Base-by-base conservation (phyloP, 2,888 invertebrate genomes). In the Epiblema foenella region DNA sequence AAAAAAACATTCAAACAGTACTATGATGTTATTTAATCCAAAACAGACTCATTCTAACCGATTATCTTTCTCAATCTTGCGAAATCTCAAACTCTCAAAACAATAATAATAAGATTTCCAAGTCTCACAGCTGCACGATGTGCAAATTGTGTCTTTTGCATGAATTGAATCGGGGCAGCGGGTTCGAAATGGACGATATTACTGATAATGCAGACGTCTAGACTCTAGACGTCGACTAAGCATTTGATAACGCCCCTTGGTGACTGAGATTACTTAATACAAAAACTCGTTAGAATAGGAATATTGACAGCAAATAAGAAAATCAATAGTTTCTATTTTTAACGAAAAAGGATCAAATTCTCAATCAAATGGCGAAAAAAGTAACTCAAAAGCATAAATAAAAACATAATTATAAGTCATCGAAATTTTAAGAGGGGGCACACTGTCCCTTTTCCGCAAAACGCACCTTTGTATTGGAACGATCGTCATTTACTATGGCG, bases 211-310 rank as follows among this genome's bases (percentile, higher is more conserved):
- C 24, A 66, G 66, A 71, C 66, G 70, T 71, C 70, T 71, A 71
- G 70, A 71, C 70, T 71, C 70, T 71, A 71, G 70, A 71, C 70
- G 46, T 39, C 60, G 29, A 15, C 49, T 49, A 51, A 71, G 70
- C 70, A 49, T 57, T 49, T 65, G 65, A 65, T 49, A 24, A 20
- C 51, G 51, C 58, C 64, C 51, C 37, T n/a, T 29, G n/a, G 54
- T 15, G 17, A 12, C 18, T 49, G 17, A 17, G 11, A 49, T 62
- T 24, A 49, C 46, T 29, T 42, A 42, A 46, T 46, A 46, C 46
- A 46, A 46, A 46, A 46, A n/a, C 46, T 46, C 46, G 15, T n/a
- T 46, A 46, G 15, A 46, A 46, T 42, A 42, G 8, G 1, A 42
- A 15, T 42, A n/a, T n/a, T n/a, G n/a, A n/a, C n/a, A n/a, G n/a